These are phyloP conservation scores for Tinea pellionella DNA, from an alignment of 2,888 invertebrate genomes.

Conservation along the genomic window DNA sequence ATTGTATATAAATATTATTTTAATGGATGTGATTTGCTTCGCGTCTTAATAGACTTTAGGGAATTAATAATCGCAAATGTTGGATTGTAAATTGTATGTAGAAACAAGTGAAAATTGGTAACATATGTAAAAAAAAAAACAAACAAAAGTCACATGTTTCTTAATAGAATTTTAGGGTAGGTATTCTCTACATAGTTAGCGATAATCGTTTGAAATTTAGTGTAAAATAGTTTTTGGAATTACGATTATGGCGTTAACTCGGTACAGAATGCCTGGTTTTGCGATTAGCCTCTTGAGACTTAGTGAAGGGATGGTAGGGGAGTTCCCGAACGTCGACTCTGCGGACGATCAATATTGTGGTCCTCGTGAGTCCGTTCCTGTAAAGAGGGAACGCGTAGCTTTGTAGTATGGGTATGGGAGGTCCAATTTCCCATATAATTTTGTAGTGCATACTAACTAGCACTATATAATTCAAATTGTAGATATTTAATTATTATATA, in stretches of 20 bases:
- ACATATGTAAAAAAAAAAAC: background rate
- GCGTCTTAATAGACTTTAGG: conserved; percentile 36
- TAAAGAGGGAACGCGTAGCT: conserved; percentile 15
- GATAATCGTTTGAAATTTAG: background rate
- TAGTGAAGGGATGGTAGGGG: background rate
- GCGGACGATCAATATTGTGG: background rate
- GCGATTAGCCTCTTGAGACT: conserved; percentile 1
- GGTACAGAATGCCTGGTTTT: background rate
- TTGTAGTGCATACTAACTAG: background rate
- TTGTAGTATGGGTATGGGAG: background rate
- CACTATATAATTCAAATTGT: conserved; percentile 60
- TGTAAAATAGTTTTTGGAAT: background rate
- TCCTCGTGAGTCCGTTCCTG: conserved; percentile 11
- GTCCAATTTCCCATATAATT: background rate
- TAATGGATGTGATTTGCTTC: conserved; percentile 51
- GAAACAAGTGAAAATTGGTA: background rate
- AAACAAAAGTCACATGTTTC: background rate
- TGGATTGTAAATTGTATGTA: background rate
- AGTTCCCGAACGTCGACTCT: background rate
- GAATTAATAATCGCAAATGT: background rate
- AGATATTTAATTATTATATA: conserved; percentile 69
- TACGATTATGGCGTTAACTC: background rate
- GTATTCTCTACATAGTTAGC: background rate
- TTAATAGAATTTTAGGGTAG: background rate
- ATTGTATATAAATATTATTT: conserved; percentile 7